Conservation (phyloP, 2,888 invertebrate species). For the Odontomyia ornata region DNA sequence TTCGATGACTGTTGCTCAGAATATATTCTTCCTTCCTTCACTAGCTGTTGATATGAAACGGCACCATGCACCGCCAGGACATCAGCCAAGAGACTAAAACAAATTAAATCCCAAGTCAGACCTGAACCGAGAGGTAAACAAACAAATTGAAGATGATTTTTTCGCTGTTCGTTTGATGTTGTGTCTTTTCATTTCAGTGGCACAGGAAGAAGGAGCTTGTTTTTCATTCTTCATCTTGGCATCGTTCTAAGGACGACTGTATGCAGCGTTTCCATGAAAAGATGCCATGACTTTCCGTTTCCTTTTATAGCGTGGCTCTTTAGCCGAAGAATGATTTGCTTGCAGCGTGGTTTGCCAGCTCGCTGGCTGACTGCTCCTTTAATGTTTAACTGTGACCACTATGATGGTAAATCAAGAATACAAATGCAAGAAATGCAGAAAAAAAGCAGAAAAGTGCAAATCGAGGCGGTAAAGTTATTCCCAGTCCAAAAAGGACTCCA, state of each 20-base stretch:
- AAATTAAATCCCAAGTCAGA: neutral
- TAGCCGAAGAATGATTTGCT: too few relatives aligned
- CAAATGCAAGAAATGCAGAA: neutral
- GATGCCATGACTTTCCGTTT: neutral
- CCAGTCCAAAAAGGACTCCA: neutral
- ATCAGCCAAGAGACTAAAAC: neutral
- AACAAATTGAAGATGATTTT: neutral
- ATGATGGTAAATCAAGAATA: neutral
- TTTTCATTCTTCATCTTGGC: neutral
- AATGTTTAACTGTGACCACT: conserved; percentile 5
- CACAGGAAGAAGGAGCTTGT: neutral
- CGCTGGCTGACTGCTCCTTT: neutral
- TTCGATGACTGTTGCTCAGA: neutral
- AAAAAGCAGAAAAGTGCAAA: neutral
- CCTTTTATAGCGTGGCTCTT: neutral
- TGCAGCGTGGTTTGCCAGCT: neutral
- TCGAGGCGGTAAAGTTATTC: too few relatives aligned
- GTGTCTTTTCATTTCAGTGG: neutral
- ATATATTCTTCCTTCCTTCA: neutral
- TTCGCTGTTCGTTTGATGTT: neutral
- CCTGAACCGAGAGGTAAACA: neutral
- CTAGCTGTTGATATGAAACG: neutral
- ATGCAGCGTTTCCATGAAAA: neutral
- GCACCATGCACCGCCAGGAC: neutral
- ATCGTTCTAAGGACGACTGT: neutral